Evolutionary conservation across 2,113 vertebrate genomes (phyloP), one percentile per base, ranked within the genome.

Genomic region (Cryptotis parvus): DNA sequence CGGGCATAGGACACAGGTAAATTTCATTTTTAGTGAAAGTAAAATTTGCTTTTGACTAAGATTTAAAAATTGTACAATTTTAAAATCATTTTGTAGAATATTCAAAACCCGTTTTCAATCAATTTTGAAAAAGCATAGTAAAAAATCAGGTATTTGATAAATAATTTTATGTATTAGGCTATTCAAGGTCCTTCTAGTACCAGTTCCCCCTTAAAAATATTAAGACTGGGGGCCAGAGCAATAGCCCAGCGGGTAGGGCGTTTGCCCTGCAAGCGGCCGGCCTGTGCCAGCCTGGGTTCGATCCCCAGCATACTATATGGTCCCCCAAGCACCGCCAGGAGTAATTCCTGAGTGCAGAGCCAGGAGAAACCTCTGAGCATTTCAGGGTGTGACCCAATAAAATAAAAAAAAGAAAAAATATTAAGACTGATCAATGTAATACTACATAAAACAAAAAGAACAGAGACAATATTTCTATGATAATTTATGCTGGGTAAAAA

Each of bases 161-260:
- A 35, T 61, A 87, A n/a, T 91, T 92, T 89, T 70, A 94, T 92
- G 89, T 86, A 90, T 73, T 94, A 91, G 88, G 72, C 18, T 37
- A 87, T 37, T 43, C 41, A 11, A n/a, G n/a, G n/a, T 49, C 45
- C 9, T 49, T 49, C 45, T 49, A 49, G 14, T 49, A 12, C 45
- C 45, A 16, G n/a, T n/a, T n/a, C n/a, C n/a, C n/a, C n/a, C n/a
- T n/a, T n/a, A 58, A 58, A 58, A 58, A 20, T 9, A 58, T 58
- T 58, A 15, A 58, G 20, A 58, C 55, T 58, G 22, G n/a, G n/a
- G n/a, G n/a, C n/a, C n/a, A n/a, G n/a, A n/a, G n/a, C n/a, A n/a
- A n/a, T n/a, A n/a, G n/a, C n/a, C n/a, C n/a, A n/a, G n/a, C n/a
- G n/a, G n/a, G n/a, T n/a, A n/a, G n/a, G n/a, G n/a, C n/a, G n/a